Base-by-base conservation (phyloP, 2,888 invertebrate genomes). In the Ametastegia equiseti region DNA sequence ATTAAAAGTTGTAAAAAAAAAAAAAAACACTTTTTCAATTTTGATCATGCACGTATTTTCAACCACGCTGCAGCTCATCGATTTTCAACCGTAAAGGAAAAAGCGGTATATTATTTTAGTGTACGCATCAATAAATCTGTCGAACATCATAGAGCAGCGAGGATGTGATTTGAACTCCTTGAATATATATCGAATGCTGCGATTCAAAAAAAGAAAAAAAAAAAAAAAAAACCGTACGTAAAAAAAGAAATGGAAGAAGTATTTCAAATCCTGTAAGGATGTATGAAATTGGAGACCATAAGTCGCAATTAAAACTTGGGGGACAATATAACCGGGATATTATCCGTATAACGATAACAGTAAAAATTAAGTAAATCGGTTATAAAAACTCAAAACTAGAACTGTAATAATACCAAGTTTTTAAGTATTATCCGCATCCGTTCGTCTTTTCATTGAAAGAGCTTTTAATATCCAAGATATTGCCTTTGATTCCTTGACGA, bases 1-100 rank as follows among this genome's bases (percentile, higher is more conserved):
- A 83, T 80, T 82, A 50, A 80, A 81, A 80, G 79, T 78, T 63
- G 39, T 65, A 81, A 45, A 27, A 81, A 50, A 54, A 79, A 81
- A 39, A 42, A 79, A 78, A 45, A 33, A 81, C 42, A 54, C 54
- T 81, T 67, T 69, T 82, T 73, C 75, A 36, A 54, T 54, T 60
- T 78, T 45, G 42, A 78, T 60, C 23, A 63, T 42, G 30, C 78
- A 19, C 47, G 47, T 23, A 45, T 45, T 45, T 71, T 71, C 45
- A 71, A 45, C 45, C 27, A 27, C 45, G 27, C 42, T 42, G 30
- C 71, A 71, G 45, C 71, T 71, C 71, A 71, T 71, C 47, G 71
- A 71, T 71, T 71, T 27, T 71, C 23, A 67, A 39, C 47, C 54
- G 75, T 54, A n/a, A 13, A 23, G 33, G 50, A 45, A 71, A 47